Base-by-base conservation (phyloP, 2,113 vertebrate genomes). In the Xenopus borealis region DNA sequence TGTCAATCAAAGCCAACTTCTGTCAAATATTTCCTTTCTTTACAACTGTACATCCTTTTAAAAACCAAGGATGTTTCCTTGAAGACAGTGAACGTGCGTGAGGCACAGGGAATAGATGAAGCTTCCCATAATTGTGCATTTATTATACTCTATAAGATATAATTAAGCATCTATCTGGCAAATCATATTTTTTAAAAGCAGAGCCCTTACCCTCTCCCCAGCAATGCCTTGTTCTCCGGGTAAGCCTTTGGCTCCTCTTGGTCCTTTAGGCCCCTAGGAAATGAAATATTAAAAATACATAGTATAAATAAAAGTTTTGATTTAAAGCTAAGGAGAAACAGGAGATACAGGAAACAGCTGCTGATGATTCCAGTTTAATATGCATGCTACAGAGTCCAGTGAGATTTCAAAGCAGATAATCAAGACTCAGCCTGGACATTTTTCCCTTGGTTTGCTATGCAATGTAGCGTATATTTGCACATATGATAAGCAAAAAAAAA, bases 151-250 rank as follows among this genome's bases (percentile, higher is more conserved):
- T 27, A 27, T 40, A 6, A 40, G 7, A 7, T 40, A 40, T 9
- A 2, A 6, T 40, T 40, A 40, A 40, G 1, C 33, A 6, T 40
- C 33, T 40, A 6, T 40, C 8, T 40, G 33, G 33, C 33, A 40
- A 9, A 40, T 6, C 33, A 40, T 40, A 12, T 62, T 2, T 59
- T 45, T 59, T 23, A 12, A 46, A 8, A 16, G n/a, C 23, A 27
- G 23, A 27, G 23, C 63, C 87, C 96, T 95, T 74, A 99, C 97
- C 87, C 94, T 92, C 17, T 88, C 90, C 10, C 97, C 97, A 78
- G 95, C 91, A 63, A 87, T 78, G 18, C 97, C 97, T 20, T 94
- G 91, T 79, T 99, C 96, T 84, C 97, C 97, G 0, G 94, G 93
- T 74, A 94, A 84, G 12, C 97, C 97, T 81, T 91, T 92, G 23